Conservation (phyloP, 2,888 invertebrate genomes). For the Tolmerus cingulatus region DNA sequence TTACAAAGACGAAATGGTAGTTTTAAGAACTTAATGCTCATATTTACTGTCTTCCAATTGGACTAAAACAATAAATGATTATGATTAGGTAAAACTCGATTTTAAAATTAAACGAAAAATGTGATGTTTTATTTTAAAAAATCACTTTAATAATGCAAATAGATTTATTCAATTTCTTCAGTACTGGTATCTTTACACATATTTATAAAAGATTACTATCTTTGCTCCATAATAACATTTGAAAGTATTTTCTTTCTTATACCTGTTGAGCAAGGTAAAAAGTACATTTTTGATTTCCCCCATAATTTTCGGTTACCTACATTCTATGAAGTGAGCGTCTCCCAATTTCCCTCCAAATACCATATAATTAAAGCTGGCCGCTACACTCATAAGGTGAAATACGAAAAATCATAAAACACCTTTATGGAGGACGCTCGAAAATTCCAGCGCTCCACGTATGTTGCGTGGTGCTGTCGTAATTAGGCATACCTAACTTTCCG, state of each 20-base stretch:
- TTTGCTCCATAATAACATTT: not conserved
- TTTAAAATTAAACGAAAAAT: too few species aligned
- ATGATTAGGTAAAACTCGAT: too few species aligned
- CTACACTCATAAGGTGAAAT: not conserved
- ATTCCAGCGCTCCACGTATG: not conserved
- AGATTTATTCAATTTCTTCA: too few species aligned
- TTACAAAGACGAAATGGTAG: too few species aligned
- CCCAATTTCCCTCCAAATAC: not conserved
- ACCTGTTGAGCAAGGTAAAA: not conserved
- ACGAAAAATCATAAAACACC: not conserved
- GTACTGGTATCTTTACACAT: too few species aligned
- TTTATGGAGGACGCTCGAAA: not conserved
- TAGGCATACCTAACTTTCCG: slow-evolving; percentile 1
- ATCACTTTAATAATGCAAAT: too few species aligned
- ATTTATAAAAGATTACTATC: too few species aligned
- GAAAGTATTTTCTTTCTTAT: not conserved
- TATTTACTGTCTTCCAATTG: too few species aligned
- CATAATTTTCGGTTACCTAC: not conserved
- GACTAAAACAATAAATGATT: too few species aligned
- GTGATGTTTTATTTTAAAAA: too few species aligned
- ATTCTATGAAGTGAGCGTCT: not conserved
- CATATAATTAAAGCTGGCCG: not conserved
- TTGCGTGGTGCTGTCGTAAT: not conserved
- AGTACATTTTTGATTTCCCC: not conserved
- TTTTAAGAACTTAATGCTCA: too few species aligned